Conservation (phyloP, 2,113 vertebrate species). For the Otis tarda region DNA sequence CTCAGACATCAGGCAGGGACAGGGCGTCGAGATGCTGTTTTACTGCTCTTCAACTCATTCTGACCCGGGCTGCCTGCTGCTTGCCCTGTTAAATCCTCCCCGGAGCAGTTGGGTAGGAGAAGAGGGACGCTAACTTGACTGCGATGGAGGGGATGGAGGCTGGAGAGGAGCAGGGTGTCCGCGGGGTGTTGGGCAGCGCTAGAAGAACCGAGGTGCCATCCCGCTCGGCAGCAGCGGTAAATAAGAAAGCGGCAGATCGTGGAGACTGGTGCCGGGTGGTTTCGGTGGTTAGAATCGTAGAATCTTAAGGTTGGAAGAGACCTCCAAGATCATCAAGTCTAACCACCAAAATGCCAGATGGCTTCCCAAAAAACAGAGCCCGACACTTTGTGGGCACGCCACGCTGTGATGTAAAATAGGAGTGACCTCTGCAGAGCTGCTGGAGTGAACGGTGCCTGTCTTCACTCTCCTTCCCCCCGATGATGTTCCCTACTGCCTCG, state of each 20-base stretch:
- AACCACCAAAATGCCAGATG: neutral
- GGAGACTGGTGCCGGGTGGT: neutral
- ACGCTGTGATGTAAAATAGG: neutral
- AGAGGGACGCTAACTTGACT: neutral
- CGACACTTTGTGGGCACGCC: neutral
- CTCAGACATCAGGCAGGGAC: too few species aligned
- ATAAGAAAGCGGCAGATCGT: neutral
- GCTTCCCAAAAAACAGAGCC: neutral
- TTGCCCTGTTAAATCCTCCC: neutral
- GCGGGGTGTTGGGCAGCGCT: neutral
- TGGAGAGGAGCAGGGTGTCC: neutral
- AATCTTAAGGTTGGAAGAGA: too few species aligned
- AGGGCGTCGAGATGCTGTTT: too few species aligned
- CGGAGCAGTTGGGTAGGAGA: neutral
- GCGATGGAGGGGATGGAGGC: neutral
- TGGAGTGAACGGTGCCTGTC: neutral
- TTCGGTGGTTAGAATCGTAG: neutral
- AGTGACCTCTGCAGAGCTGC: neutral
- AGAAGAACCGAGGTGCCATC: neutral
- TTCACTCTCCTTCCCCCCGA: too few species aligned
- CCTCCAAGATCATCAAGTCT: too few species aligned
- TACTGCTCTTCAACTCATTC: too few species aligned
- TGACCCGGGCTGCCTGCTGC: too few species aligned
- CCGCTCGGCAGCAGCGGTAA: accelerated
- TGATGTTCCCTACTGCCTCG: neutral